phyloP scores from a whole-genome alignment of 2,888 invertebrate species.

The Caenorhabditis sulstoni region DNA sequence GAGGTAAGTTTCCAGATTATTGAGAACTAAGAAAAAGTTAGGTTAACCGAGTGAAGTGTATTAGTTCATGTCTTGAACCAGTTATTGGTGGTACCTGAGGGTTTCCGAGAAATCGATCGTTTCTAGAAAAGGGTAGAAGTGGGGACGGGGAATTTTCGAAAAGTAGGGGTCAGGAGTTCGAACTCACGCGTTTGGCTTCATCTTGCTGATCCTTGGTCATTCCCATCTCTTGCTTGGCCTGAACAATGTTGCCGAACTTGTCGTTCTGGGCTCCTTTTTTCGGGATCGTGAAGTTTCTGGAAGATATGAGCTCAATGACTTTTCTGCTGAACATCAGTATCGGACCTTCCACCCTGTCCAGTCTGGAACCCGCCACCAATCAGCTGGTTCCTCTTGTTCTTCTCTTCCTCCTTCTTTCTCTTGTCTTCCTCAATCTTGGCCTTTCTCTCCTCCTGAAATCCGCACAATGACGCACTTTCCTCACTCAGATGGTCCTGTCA shows the following conservation, averaged over 20 bases:
- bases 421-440: constrained; percentile 73
- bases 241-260: constrained; percentile 86
- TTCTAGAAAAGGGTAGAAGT: constrained; percentile 31
- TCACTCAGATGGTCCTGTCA: background rate
- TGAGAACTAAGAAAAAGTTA: too few species aligned
- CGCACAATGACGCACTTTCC: background rate
- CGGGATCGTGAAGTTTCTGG: constrained; percentile 70
- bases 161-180: too few species aligned
- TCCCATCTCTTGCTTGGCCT: constrained; percentile 95
- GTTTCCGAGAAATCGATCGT: constrained; percentile 43
- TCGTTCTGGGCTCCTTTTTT: constrained; percentile 75
- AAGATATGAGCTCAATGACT: too few species aligned
- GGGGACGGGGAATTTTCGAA: background rate
- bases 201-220: constrained; percentile 99
- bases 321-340: background rate
- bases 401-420: constrained; percentile 75
- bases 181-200: constrained; percentile 88
- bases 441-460: constrained; percentile 73
- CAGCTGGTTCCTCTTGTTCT: constrained; percentile 68
- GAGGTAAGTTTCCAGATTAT: too few species aligned
- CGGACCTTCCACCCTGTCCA: constrained; percentile 55
- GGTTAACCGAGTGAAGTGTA: constrained; percentile 15
- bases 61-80: too few species aligned
- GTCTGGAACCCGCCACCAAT: constrained; percentile 62
- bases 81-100: constrained; percentile 32